phyloP scores from a whole-genome alignment of 35 echinoderm and acorn worm species.

The Ophioderma brevispina region DNA sequence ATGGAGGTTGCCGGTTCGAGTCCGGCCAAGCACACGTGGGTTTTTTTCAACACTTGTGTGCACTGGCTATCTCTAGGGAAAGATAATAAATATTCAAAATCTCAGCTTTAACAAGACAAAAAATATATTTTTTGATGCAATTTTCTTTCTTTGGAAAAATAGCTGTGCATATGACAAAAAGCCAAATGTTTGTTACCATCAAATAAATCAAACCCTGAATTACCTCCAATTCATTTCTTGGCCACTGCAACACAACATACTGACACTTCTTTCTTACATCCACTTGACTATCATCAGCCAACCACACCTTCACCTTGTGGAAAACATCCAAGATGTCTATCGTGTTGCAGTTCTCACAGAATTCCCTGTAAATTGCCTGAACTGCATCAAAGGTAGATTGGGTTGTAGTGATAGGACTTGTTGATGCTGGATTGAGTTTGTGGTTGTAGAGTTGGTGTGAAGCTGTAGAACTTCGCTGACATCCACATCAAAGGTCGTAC shows the following conservation, averaged over 20 bases:
- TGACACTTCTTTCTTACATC: background rate
- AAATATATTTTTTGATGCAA: no score
- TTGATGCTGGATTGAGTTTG: slow-evolving; percentile 18
- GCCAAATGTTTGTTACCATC: no score
- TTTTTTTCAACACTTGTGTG: no score
- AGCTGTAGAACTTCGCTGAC: slow-evolving; percentile 40
- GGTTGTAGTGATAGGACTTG: background rate
- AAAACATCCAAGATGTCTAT: slow-evolving; percentile 65
- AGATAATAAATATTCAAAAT: no score
- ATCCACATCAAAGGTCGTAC: slow-evolving; percentile 28
- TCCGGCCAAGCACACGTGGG: no score
- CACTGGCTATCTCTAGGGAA: no score
- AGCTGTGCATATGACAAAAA: no score
- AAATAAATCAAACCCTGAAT: background rate
- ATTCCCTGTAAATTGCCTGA: slow-evolving; percentile 33
- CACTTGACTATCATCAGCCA: background rate
- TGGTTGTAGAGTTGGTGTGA: slow-evolving; percentile 14
- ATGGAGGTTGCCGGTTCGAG: no score
- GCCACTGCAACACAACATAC: slow-evolving; percentile 38
- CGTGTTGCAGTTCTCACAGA: slow-evolving; percentile 55
- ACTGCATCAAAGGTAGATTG: background rate
- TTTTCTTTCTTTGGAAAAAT: no score
- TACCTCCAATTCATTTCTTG: slow-evolving; percentile 62
- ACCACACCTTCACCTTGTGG: slow-evolving; percentile 26
- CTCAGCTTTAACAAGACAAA: no score